Evolutionary conservation across 1,140 invertebrate species (phyloP), one percentile per base, ranked within the genome.

Genomic region (Monomorium pharaonis): DNA sequence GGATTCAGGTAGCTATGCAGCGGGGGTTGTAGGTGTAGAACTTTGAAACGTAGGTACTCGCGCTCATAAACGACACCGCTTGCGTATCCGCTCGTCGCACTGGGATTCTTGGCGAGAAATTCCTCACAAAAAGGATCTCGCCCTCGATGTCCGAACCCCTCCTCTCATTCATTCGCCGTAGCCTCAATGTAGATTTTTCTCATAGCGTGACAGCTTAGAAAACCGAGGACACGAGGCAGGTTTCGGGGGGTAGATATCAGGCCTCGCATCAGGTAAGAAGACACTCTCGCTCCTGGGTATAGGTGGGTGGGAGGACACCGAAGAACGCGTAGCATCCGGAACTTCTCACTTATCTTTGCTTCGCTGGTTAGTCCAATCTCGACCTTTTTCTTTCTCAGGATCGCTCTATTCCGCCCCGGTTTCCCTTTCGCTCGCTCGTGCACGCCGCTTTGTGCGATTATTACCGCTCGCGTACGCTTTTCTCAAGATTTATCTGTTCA

Each of bases 311-410:
- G 14, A 21, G 5, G 16, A 87, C 87, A 88, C 88, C 88, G 87
- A 89, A 88, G 88, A 83, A 89, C 77, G 56, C 78, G 63, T 86
- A 91, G 90, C 92, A 92, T 93, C 94, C 94, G 94, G 94, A 94
- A 94, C 94, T 94, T 92, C 94, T 93, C 93, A 92, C 94, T 95
- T 94, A 94, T 93, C 56, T 60, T 21, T 49, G 0, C 37, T 5
- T 10, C 21, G 74, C 54, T 86, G 21, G 27, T 56, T 56, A 18
- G 51, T 7, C 51, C 21, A 37, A 70, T 47, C 63, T 44, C 47
- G 56, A 30, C 24, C n/a, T 75, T 54, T 56, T 60, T 86, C 47
- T 21, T 77, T 33, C 58, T 33, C 65, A 3, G 16, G 4, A 16
- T 16, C 42, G 16, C 51, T 1, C 27, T 24, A 63, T 74, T 72